Conservation (phyloP, 2,888 invertebrate genomes). For the Lordiphosa fenestrarum region DNA sequence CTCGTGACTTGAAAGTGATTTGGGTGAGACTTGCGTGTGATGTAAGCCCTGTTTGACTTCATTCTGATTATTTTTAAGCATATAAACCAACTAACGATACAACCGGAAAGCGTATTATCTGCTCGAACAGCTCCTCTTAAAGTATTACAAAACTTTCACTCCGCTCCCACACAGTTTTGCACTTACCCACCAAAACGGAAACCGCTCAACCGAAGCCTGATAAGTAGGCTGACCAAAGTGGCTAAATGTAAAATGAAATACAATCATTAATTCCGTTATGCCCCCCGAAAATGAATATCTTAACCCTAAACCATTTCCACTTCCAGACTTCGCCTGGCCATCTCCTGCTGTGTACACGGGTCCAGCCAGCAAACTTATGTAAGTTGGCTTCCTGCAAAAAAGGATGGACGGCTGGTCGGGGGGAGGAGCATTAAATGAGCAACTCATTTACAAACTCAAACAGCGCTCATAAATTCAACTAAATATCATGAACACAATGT, state of each 20-base stretch:
- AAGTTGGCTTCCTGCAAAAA: slow-evolving; percentile 21
- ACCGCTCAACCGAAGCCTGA: neutral
- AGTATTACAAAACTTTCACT: too few species aligned
- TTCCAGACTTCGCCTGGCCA: slow-evolving; percentile 6
- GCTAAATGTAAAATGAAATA: slow-evolving; percentile 52
- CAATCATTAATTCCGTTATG: slow-evolving; percentile 67
- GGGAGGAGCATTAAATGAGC: slow-evolving; percentile 64
- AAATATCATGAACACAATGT: slow-evolving; percentile 73
- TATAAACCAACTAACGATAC: too few species aligned
- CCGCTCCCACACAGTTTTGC: neutral
- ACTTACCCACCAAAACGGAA: slow-evolving; percentile 2
- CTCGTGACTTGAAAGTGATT: too few species aligned
- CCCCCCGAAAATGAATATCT: slow-evolving; percentile 35
- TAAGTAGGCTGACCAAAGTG: slow-evolving; percentile 1
- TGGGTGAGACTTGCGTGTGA: too few species aligned
- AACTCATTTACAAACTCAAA: slow-evolving; percentile 74
- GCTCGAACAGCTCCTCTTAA: too few species aligned
- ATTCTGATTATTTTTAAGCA: too few species aligned
- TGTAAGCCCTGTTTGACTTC: too few species aligned
- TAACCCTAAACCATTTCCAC: slow-evolving; percentile 15
- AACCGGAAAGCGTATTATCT: too few species aligned
- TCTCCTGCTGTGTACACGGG: slow-evolving; percentile 7
- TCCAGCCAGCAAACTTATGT: slow-evolving; percentile 27
- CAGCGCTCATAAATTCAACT: slow-evolving; percentile 71
- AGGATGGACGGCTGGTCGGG: neutral